Evolutionary conservation across 1,140 invertebrate genomes (phyloP), one percentile per base, ranked within the genome.

Genomic region (Brachionus angularis): DNA sequence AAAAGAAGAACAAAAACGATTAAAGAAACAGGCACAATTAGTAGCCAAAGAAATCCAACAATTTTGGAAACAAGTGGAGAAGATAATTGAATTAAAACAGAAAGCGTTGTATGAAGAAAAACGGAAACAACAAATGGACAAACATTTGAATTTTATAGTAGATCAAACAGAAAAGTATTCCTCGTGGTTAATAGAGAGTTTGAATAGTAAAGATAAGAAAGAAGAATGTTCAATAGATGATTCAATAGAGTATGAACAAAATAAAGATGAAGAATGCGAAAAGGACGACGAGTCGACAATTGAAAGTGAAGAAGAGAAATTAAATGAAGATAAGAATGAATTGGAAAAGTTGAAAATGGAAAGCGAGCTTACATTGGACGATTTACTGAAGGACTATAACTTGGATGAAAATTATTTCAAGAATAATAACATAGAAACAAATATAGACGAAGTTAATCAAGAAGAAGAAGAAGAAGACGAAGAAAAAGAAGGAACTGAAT

Each of bases 121-220:
- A 77, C 86, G 91, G 62, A 96, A 97, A 78, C 89, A 94, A 76
- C 93, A 93, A 0, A 84, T 98, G 44, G 95, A 98, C 84, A 88
- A 96, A 74, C 95, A 98, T 81, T 84, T 99, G 21, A 96, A 92
- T 80, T 97, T 96, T 78, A 96, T 99, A 77, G 93, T 99, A 47
- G 93, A 95, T 83, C 92, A 96, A 82, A 98, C 96, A 0, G 95
- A 98, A 82, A 95, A 96, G 78, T 96, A 95, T 84, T 96, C 93
- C 0, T 77, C 77, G 14, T 80, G 83, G 78, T 72, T 85, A 29
- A 78, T 81, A n/a, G 80, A 83, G 73, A 78, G 80, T n/a, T 73
- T 82, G 21, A 75, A 76, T 49, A 36, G 44, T 69, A 61, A 16
- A 71, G 50, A 34, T 29, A 33, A 44, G 47, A 55, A 14, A 72